These are phyloP conservation scores for Propithecus perrieri DNA, from an alignment of 2,797 vertebrate genomes.

Conservation along the genomic window DNA sequence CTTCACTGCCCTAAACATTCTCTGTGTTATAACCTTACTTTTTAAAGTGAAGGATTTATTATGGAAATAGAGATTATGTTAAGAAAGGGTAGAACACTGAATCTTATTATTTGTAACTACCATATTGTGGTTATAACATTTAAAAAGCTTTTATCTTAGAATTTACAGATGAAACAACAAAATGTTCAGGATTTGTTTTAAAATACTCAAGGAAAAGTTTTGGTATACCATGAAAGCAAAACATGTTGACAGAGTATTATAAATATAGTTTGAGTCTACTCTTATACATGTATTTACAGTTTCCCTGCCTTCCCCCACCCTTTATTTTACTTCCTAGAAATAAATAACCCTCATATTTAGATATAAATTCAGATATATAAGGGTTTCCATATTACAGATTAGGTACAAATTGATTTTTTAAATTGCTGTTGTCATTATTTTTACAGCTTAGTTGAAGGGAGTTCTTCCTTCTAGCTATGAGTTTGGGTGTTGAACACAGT, in stretches of 20 bases:
- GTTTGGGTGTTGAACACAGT: neutral
- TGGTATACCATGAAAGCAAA: neutral
- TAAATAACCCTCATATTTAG: neutral
- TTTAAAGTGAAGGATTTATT: neutral
- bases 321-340: constrained; percentile 1
- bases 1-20: neutral
- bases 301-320: neutral
- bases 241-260: neutral
- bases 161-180: constrained; percentile 1
- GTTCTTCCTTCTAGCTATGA: neutral
- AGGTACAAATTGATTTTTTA: neutral
- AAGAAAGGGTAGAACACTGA: neutral
- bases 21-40: neutral
- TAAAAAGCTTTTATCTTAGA: neutral
- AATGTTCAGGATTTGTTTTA: neutral
- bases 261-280: neutral
- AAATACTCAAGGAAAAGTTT: neutral
- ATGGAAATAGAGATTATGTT: neutral
- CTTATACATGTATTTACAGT: neutral
- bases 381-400: neutral
- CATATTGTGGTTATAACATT: neutral
- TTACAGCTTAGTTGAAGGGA: neutral
- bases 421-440: neutral
- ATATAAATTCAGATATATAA: neutral
- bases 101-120: neutral